A percentile compares a stretch with the other conserved stretches of the same genome.
phyloP scores from a whole-genome alignment of 2,113 vertebrate species.

The Ceratotherium simum region DNA sequence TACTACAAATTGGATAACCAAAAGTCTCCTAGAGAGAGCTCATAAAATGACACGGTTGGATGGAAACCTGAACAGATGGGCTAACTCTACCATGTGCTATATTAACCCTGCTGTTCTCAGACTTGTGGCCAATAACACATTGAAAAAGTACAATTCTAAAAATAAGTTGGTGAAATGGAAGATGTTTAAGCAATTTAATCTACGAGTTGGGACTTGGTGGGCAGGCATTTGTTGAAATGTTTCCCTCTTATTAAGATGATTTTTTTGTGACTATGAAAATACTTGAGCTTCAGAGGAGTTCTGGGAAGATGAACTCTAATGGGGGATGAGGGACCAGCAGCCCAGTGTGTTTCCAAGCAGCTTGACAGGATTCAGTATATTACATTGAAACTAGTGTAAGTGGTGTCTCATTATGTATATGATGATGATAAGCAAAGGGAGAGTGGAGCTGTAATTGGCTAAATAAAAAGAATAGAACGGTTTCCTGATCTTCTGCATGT shows the following conservation, averaged over 20 bases:
- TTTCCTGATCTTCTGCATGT: neutral
- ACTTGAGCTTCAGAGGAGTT: neutral
- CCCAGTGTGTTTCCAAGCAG: conserved; percentile 21
- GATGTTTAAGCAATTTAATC: conserved; percentile 9
- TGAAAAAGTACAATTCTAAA: conserved; percentile 79
- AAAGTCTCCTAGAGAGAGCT: conserved; percentile 83
- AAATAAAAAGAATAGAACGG: conserved; percentile 30
- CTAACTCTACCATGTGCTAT: conserved; percentile 79
- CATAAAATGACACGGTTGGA: conserved; percentile 81
- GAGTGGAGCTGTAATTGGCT: neutral
- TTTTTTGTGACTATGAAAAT: conserved; percentile 20
- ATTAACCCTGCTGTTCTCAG: conserved; percentile 84
- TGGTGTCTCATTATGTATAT: conserved; percentile 50
- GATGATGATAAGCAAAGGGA: conserved; percentile 43
- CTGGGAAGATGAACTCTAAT: neutral
- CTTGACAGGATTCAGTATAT: neutral
- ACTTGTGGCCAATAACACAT: conserved; percentile 78
- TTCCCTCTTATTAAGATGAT: neutral
- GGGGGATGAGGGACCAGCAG: neutral
- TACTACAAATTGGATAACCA: conserved; percentile 81
- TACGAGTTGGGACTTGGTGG: conserved; percentile 6
- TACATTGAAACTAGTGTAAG: conserved; percentile 32
- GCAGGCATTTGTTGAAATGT: conserved; percentile 54
- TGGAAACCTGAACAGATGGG: conserved; percentile 86
- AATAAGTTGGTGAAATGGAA: conserved; percentile 74